Conservation (phyloP, 2,113 vertebrate genomes). For the Tricholaema leucomelas region DNA sequence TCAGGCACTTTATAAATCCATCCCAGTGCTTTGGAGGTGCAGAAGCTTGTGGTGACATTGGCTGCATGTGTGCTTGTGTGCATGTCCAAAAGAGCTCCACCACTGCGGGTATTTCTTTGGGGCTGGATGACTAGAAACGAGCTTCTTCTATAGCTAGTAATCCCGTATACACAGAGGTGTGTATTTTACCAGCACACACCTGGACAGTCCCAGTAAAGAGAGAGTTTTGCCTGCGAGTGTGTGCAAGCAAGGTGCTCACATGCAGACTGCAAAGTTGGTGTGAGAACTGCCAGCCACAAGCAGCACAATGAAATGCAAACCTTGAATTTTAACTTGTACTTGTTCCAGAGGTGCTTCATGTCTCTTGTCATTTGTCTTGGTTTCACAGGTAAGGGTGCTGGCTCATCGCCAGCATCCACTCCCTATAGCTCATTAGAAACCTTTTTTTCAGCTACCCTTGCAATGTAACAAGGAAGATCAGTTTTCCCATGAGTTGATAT, state of each 20-base stretch:
- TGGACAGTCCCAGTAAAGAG: background rate
- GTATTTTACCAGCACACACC: background rate
- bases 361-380: background rate
- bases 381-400: background rate
- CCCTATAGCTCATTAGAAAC: background rate
- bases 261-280: rapidly evolving
- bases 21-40: background rate
- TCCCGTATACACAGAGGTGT: background rate
- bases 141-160: background rate
- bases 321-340: background rate
- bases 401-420: background rate
- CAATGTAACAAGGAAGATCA: background rate
- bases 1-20: background rate
- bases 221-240: background rate
- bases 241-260: rapidly evolving
- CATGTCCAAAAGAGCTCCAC: background rate
- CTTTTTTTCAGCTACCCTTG: conserved; percentile 8
- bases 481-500: conserved; percentile 27
- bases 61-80: rapidly evolving
- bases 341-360: background rate
- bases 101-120: background rate
- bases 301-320: rapidly evolving
- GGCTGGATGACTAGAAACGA: background rate
- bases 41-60: rapidly evolving
- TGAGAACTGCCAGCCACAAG: background rate